Evolutionary conservation across 2,797 vertebrate genomes (phyloP).

Genomic region (Loriculus beryllinus): DNA sequence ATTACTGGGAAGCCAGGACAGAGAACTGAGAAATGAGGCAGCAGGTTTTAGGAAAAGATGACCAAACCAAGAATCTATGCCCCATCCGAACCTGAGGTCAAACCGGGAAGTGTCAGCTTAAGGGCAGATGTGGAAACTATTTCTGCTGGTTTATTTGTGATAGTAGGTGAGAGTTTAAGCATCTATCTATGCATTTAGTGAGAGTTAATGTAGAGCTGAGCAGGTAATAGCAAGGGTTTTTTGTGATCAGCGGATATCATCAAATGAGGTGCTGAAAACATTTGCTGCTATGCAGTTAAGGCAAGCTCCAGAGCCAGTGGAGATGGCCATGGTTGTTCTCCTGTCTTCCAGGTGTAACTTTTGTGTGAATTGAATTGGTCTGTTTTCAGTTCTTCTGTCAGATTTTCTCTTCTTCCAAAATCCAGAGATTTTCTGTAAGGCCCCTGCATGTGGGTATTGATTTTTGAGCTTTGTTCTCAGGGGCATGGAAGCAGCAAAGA

Average conservation of each 20-base stretch:
- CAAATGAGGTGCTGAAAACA: background rate
- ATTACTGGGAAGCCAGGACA: background rate
- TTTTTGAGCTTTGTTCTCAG: constrained; percentile 25
- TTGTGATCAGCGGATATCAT: background rate
- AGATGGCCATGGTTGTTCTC: background rate
- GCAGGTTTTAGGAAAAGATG: background rate
- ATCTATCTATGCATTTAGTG: background rate
- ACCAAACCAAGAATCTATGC: background rate
- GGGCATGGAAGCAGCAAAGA: background rate
- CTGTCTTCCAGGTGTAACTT: background rate
- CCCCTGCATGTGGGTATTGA: background rate
- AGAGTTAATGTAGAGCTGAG: background rate
- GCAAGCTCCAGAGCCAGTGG: background rate
- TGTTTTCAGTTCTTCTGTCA: background rate
- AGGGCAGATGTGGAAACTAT: background rate
- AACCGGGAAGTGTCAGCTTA: background rate
- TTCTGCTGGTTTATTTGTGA: background rate
- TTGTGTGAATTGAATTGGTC: background rate
- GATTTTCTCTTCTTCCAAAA: background rate
- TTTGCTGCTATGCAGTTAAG: background rate
- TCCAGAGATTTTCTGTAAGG: background rate
- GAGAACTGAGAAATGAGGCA: background rate
- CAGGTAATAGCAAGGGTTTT: background rate
- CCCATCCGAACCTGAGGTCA: background rate
- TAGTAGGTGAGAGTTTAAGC: background rate